These are phyloP conservation scores for Alcis repandata DNA, from an alignment of 2,888 invertebrate species.

Conservation along the genomic window DNA sequence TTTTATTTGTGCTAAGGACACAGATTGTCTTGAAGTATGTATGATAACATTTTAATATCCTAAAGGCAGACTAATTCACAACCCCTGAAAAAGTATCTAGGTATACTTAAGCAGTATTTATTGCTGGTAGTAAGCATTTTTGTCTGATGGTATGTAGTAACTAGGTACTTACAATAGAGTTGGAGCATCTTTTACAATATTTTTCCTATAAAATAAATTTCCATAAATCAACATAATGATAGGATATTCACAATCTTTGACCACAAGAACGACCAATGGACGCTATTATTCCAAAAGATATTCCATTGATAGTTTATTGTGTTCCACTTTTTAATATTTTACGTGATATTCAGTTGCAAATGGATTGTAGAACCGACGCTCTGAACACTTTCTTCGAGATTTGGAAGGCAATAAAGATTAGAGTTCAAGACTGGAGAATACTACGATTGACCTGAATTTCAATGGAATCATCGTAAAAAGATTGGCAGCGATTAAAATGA, in stretches of 20 bases:
- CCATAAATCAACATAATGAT: constrained; percentile 52
- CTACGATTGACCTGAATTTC: constrained; percentile 41
- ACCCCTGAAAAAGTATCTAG: too few species aligned
- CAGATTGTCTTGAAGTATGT: neutral
- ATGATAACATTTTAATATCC: neutral
- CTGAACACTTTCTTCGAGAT: constrained; percentile 35
- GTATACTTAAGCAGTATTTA: too few species aligned
- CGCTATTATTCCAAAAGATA: constrained; percentile 49
- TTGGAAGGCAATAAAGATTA: constrained; percentile 35
- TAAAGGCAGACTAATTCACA: too few species aligned
- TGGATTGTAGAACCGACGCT: constrained; percentile 35
- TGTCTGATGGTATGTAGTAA: too few species aligned
- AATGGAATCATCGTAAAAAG: constrained; percentile 41
- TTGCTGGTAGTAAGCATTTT: too few species aligned
- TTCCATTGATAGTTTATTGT: constrained; percentile 45
- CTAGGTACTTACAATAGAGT: too few species aligned
- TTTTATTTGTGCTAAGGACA: constrained; percentile 3
- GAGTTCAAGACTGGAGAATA: constrained; percentile 23
- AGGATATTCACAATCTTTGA: constrained; percentile 49
- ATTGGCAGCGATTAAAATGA: constrained; percentile 45
- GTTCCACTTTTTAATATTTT: constrained; percentile 54
- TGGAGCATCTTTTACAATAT: constrained; percentile 1
- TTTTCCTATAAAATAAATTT: constrained; percentile 42
- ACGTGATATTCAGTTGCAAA: constrained; percentile 51
- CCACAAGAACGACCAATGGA: constrained; percentile 55